Evolutionary conservation across 1,140 invertebrate genomes (phyloP), one percentile per base, ranked within the genome.

Genomic region (Papilio aristodemus): DNA sequence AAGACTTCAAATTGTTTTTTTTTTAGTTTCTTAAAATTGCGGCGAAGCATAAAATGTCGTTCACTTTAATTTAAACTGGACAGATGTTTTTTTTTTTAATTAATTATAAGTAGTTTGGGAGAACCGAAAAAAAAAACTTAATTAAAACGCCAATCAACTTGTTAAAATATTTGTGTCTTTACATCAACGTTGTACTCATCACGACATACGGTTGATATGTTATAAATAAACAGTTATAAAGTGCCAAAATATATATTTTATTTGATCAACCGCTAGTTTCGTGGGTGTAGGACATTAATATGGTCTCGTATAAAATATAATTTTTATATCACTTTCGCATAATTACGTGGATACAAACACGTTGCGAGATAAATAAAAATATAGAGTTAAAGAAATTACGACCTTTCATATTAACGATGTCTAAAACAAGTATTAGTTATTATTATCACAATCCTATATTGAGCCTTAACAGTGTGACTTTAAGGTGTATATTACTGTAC

Each of bases 171-270:
- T 22, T 22, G 14, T 19, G 19, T 9, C 10, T 46, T 17, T 43
- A 14, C n/a, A 17, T 32, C 6, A 32, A 32, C 2, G 27, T 32
- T n/a, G n/a, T n/a, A n/a, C n/a, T n/a, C n/a, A n/a, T n/a, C n/a
- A n/a, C n/a, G n/a, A n/a, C n/a, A n/a, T n/a, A 19, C 46, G 11
- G 9, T 50, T 22, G n/a, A 41, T 14, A 4, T 10, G 19, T 9
- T 50, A 50, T 22, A 50, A 50, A 50, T 50, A 50, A 11, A 50
- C 17, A 10, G 17, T 9, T 7, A 5, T n/a, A 17, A 43, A 50
- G 46, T 50, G 46, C 46, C 46, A 50, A 50, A 22, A 50, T 10
- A 46, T 46, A 46, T 50, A 66, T 9, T 32, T 27, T 38, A 68
- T n/a, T 46, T 27, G 25, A 50, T 17, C 4, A 22, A 32, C 14